Evolutionary conservation across 2,113 vertebrate species (phyloP).

Genomic region (Nothobranchius furzeri): DNA sequence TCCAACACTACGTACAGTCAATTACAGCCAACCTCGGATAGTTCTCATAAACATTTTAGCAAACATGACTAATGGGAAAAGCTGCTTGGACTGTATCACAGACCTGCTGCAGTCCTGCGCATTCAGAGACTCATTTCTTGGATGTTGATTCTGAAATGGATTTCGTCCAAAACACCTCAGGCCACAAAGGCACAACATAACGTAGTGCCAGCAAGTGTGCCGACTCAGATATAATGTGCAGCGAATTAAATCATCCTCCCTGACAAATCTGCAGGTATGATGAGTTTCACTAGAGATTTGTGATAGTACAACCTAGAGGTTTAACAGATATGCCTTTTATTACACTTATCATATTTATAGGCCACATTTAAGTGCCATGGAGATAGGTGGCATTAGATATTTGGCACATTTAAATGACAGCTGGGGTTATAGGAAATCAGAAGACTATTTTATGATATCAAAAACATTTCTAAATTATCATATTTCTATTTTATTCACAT

Average conservation of each 20-base stretch:
- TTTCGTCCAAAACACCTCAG: conserved; percentile 59
- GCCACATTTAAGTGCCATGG: conserved; percentile 8
- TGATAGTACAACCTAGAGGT: conserved; percentile 3
- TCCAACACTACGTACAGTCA: conserved; percentile 36
- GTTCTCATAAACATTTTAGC: conserved; percentile 66
- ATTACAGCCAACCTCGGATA: conserved; percentile 53
- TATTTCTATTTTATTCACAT: background rate
- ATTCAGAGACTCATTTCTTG: conserved; percentile 60
- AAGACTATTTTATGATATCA: conserved; percentile 27
- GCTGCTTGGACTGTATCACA: conserved; percentile 42
- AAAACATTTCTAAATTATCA: background rate
- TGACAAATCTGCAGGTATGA: conserved; percentile 46
- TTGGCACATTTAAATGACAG: conserved; percentile 5
- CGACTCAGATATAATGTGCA: conserved; percentile 59
- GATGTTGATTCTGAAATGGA: conserved; percentile 70
- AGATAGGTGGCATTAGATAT: conserved; percentile 4
- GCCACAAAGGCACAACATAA: conserved; percentile 54
- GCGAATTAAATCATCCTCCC: conserved; percentile 40
- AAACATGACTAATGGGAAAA: conserved; percentile 64
- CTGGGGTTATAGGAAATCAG: conserved; percentile 7
- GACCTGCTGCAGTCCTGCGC: conserved; percentile 44
- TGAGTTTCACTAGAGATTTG: conserved; percentile 31
- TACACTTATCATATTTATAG: conserved; percentile 15
- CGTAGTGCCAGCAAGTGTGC: conserved; percentile 63
- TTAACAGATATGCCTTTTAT: background rate